phyloP scores from a whole-genome alignment of 2,113 vertebrate genomes.

The human (Homo sapiens) region GRCh38 chr3:195566001-195566500 shows the following conservation, averaged over 20 bases:
- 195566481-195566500: neutral
- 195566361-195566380: neutral
- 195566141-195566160: neutral
- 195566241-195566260: neutral
- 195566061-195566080: neutral
- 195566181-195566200: neutral
- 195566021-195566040: neutral
- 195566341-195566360: neutral
- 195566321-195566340: neutral
- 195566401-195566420: constrained; percentile 7
- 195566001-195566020: neutral
- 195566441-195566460: constrained; percentile 13
- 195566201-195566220: constrained; percentile 14
- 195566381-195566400: neutral
- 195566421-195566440: neutral
- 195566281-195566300: neutral
- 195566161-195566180: constrained; percentile 14
- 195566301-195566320: neutral
- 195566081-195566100: neutral
- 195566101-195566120: neutral
- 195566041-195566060: neutral
- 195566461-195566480: neutral
- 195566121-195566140: neutral
- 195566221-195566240: neutral
- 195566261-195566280: neutral